Evolutionary conservation across 1,140 invertebrate species (phyloP), one percentile per base, ranked within the genome.

Genomic region (Yoshiicerus persimilis): DNA sequence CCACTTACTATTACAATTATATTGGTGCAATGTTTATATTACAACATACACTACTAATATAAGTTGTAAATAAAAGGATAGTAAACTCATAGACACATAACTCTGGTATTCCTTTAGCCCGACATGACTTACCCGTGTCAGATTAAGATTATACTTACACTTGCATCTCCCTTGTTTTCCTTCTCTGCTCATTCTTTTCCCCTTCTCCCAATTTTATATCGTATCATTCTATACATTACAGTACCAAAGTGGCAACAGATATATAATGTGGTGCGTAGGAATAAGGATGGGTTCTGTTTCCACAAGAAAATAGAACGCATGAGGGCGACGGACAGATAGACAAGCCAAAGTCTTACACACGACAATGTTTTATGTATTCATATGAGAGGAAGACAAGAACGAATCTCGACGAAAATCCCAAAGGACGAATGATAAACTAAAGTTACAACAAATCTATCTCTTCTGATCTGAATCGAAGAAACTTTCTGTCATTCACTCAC

Each of bases 401-500:
- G 70, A 80, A 34, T 80, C 75, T n/a, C 30, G n/a, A 77, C 16
- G 1, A 6, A 36, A 36, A n/a, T 80, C 75, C 75, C 75, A 36
- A 80, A 80, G 75, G 75, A 80, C 75, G 11, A 80, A 80, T 80
- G 75, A 80, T 80, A 80, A 80, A 80, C 32, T 34, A 36, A 80
- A 80, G 32, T 34, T 36, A 38, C 32, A 80, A 38, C 75, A 36
- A 80, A 80, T 80, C 30, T 80, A 80, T 80, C 75, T 80, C 34
- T 38, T 80, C 20, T 80, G 75, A 80, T 77, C 70, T 77, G 70
- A 77, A 77, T 80, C 75, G 75, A 80, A 80, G 75, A 80, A 80
- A 80, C 75, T 80, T 70, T 70, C 75, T 80, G 75, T 80, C 75
- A 80, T 23, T 80, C 75, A 80, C 75, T 80, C 75, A 80, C 75